Base-by-base conservation (phyloP, 2,797 vertebrate genomes). In the Poeciliopsis presidionis region DNA sequence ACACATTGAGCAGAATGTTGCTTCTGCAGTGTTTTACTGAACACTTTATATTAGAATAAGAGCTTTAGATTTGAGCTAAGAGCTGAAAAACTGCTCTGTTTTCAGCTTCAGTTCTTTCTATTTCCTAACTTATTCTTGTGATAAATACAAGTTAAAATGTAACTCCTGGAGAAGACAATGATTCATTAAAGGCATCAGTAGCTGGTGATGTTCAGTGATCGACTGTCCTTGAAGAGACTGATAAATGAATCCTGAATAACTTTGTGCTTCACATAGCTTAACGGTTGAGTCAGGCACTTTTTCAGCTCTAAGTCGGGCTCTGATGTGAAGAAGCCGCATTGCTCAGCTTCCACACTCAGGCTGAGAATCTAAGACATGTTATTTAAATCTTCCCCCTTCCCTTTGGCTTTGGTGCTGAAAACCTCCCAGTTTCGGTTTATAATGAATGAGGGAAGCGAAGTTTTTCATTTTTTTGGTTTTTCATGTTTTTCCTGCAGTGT, bases 281-380 rank as follows among this genome's bases (percentile, higher is more conserved):
- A 72, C 87, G 47, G 82, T 87, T 65, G 55, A 83, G 79, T 91
- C 89, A 82, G 41, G 81, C 72, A 72, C 79, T 86, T 71, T 77
- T 20, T 11, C 45, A 72, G 30, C 16, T 75, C 53, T 83, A 85
- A 39, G 71, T 71, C 9, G 5, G 75, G 63, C 74, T 59, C 67
- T 28, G 79, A 70, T 65, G 78, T 47, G 73, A 83, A 73, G 84
- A 81, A 80, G 80, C 75, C 69, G 18, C 79, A 55, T 76, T 14
- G 71, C 82, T 79, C 46, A 13, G 78, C 57, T 4, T 84, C 86
- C 84, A 77, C 90, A 88, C 82, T 75, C 72, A 5, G 70, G 36
- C 45, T 12, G 25, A 86, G 80, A 83, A 85, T 87, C 76, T 72
- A 55, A 87, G 47, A 87, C 85, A 83, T 82, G 82, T 80, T 88